Conservation (phyloP, 2,888 invertebrate species). For the Schizotus pectinicornis region DNA sequence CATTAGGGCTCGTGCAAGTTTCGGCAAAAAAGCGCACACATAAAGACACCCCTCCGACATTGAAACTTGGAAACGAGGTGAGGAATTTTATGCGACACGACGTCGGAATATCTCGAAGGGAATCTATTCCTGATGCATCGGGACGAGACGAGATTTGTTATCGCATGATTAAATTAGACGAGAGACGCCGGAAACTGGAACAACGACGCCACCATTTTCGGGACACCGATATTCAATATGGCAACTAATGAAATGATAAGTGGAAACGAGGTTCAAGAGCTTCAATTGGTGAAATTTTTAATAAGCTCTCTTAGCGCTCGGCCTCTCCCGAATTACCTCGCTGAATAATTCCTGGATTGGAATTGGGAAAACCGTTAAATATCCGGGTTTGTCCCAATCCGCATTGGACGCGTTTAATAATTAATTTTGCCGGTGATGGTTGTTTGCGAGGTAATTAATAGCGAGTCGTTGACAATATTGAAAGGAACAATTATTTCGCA, state of each 20-base stretch:
- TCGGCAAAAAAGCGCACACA: background rate
- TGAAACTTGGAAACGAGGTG: constrained; percentile 15
- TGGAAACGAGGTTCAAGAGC: too few species aligned
- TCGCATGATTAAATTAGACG: constrained; percentile 3
- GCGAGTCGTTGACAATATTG: constrained; percentile 19
- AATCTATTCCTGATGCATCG: constrained; percentile 1
- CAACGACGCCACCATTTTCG: too few species aligned
- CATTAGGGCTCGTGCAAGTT: constrained; percentile 12
- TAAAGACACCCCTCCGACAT: constrained; percentile 9
- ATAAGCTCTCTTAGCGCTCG: too few species aligned
- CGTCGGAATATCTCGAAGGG: constrained; percentile 11
- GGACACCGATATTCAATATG: too few species aligned
- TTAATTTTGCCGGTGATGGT: background rate
- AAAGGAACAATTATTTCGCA: constrained; percentile 5
- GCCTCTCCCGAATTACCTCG: too few species aligned
- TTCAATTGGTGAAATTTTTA: too few species aligned
- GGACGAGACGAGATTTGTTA: constrained; percentile 11
- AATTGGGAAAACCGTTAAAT: too few species aligned
- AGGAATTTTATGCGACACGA: constrained; percentile 8
- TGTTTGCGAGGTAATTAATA: constrained; percentile 17
- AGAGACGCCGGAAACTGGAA: background rate
- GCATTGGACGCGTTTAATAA: too few species aligned
- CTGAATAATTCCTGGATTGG: too few species aligned
- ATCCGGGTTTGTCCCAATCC: too few species aligned
- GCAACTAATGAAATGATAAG: too few species aligned